Evolutionary conservation across 2,113 vertebrate genomes (phyloP), one percentile per base, ranked within the genome.

Genomic region (Carassius gibelio): DNA sequence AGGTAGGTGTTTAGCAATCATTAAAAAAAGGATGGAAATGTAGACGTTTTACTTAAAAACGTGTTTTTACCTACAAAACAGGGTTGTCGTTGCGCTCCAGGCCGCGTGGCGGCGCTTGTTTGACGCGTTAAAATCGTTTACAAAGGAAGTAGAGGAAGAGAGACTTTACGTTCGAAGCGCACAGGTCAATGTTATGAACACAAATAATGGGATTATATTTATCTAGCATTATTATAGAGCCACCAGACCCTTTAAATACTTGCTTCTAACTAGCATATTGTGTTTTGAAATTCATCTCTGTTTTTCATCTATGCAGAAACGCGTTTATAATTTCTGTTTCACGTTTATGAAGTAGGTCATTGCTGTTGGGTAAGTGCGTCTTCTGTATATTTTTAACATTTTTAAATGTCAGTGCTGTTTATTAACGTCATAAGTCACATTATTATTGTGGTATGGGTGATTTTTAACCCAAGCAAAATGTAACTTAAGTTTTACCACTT

Each of bases 121-220:
- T 13, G 17, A 3, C 0, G 34, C 19, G 52, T 61, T 79, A 8
- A 7, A 11, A 23, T 42, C 3, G 7, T 62, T 79, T 23, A 42
- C 17, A 1, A 3, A 19, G 19, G 30, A 30, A 34, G 0, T 30
- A 30, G 50, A 74, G 14, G 80, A 69, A 69, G 62, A 30, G 3
- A 34, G 34, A 7, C 45, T 21, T 48, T 34, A 9, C 79, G 8
- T 55, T 57, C 45, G 42, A 48, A 48, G 50, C 50, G 30, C 19
- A 74, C 64, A 36, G 68, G 66, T 83, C 81, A 83, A 72, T 59
- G 81, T 83, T 83, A 72, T 57, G 68, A 26, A 72, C 50, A 83
- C 45, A 81, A 64, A 81, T 50, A 81, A 34, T 36, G 14, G 4
- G 1, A 81, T 30, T 36, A 7, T 34, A 48, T 69, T 14, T 14